A percentile compares a stretch with the other conserved stretches of the same genome.
Conservation (phyloP, 2,888 invertebrate species). For the Pandemis cinnamomeana region DNA sequence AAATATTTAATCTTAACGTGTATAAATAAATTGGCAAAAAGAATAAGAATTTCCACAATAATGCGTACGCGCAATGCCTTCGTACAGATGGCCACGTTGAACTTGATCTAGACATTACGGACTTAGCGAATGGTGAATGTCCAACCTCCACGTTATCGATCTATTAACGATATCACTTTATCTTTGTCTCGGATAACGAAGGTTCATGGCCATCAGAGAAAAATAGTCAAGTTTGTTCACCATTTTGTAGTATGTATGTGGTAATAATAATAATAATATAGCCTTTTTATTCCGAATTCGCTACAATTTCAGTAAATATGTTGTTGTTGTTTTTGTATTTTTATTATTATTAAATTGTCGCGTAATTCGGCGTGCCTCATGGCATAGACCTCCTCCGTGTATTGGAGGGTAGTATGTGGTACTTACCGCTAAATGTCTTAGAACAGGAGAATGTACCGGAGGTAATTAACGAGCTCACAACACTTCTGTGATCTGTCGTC, state of each 20-base stretch:
- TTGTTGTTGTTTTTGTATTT: no score
- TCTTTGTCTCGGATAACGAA: conserved; percentile 27
- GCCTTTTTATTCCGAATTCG: no score
- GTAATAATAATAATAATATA: no score
- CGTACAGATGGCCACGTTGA: conserved; percentile 3
- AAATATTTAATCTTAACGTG: no score
- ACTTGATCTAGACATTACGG: conserved; percentile 26
- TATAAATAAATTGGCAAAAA: not conserved
- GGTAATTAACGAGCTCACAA: no score
- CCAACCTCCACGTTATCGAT: conserved; percentile 33
- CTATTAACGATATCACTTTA: conserved; percentile 29
- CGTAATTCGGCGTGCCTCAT: no score
- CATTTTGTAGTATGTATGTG: not conserved
- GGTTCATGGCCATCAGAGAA: conserved; percentile 31
- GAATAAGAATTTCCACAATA: not conserved
- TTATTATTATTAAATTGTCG: no score
- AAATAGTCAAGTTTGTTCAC: conserved; percentile 1
- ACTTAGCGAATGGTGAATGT: conserved; percentile 18
- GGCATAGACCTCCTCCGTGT: no score
- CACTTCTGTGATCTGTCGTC: no score
- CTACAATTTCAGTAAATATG: no score
- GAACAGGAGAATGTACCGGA: no score
- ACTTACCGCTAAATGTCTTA: not conserved
- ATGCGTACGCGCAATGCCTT: not conserved
- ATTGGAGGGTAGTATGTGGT: not conserved